Conservation (phyloP, 1,140 invertebrate species). For the Chionoecetes opilio region DNA sequence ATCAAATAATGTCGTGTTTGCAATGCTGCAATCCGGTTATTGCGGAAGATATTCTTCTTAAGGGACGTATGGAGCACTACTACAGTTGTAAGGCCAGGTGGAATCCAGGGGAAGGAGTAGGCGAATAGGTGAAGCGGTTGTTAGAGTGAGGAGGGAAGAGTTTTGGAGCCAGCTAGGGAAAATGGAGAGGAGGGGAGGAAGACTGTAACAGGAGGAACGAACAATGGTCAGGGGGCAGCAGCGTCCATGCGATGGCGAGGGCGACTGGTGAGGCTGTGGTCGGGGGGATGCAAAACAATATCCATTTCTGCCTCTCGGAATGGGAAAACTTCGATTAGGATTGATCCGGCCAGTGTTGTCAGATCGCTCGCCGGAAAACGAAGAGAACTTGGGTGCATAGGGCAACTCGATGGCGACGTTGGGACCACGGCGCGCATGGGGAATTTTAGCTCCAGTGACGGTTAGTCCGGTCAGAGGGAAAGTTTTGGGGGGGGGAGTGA, state of each 20-base stretch:
- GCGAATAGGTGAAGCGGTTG: too few relatives aligned
- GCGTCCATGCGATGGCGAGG: background rate
- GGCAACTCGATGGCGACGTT: background rate
- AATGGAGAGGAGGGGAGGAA: too few relatives aligned
- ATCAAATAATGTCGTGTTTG: too few relatives aligned
- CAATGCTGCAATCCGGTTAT: too few relatives aligned
- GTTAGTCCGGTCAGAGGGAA: background rate
- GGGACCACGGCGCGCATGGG: background rate
- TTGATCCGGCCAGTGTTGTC: conserved; percentile 34
- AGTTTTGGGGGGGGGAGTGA: background rate
- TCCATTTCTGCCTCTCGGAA: conserved; percentile 46
- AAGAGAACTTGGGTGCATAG: conserved; percentile 12
- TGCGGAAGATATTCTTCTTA: too few relatives aligned
- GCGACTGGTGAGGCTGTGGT: background rate
- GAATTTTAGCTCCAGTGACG: background rate
- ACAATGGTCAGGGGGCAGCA: background rate
- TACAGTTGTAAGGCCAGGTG: background rate
- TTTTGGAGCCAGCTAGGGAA: too few relatives aligned
- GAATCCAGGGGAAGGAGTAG: background rate
- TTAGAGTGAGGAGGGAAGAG: too few relatives aligned
- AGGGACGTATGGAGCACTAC: too few relatives aligned
- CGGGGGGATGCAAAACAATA: conserved; percentile 52
- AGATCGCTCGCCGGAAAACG: conserved; percentile 18
- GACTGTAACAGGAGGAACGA: too few relatives aligned
- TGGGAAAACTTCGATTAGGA: conserved; percentile 57